phyloP scores from a whole-genome alignment of 2,888 invertebrate species.

The Phyllotreta cruciferae region DNA sequence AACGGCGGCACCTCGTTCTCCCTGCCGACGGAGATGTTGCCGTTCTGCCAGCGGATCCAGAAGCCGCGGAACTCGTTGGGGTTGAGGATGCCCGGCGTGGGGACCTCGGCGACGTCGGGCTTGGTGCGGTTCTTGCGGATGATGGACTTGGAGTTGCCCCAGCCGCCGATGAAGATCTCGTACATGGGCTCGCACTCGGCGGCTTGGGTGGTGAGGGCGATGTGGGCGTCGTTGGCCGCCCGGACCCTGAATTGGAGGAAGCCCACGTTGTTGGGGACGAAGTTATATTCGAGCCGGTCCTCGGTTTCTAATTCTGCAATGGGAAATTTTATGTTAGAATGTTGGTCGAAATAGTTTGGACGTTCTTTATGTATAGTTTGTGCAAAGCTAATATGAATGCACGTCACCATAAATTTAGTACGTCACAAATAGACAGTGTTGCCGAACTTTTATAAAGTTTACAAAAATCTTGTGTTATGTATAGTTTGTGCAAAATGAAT shows the following conservation, averaged over 20 bases:
- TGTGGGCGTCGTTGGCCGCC: slow-evolving; percentile 83
- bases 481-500: too few relatives aligned
- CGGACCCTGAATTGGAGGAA: slow-evolving; percentile 80
- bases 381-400: too few relatives aligned
- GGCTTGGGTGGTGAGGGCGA: slow-evolving; percentile 78
- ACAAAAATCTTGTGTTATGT: too few relatives aligned
- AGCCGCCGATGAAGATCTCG: slow-evolving; percentile 89
- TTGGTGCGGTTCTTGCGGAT: slow-evolving; percentile 79
- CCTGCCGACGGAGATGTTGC: slow-evolving; percentile 58
- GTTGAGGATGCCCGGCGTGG: slow-evolving; percentile 77
- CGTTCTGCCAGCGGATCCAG: slow-evolving; percentile 79
- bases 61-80: slow-evolving; percentile 80
- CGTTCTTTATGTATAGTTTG: too few relatives aligned
- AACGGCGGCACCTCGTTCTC: slow-evolving; percentile 76
- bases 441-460: too few relatives aligned
- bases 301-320: slow-evolving; percentile 78
- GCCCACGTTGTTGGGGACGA: slow-evolving; percentile 75
- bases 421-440: too few relatives aligned
- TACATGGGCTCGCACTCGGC: slow-evolving; percentile 78
- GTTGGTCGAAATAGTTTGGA: too few relatives aligned
- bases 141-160: slow-evolving; percentile 84
- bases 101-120: slow-evolving; percentile 61
- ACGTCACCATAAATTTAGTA: too few relatives aligned
- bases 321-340: neutral
- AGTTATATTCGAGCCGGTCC: slow-evolving; percentile 83